phyloP scores from a whole-genome alignment of 1,140 invertebrate species.

The Ctenoplectra terminalis region DNA sequence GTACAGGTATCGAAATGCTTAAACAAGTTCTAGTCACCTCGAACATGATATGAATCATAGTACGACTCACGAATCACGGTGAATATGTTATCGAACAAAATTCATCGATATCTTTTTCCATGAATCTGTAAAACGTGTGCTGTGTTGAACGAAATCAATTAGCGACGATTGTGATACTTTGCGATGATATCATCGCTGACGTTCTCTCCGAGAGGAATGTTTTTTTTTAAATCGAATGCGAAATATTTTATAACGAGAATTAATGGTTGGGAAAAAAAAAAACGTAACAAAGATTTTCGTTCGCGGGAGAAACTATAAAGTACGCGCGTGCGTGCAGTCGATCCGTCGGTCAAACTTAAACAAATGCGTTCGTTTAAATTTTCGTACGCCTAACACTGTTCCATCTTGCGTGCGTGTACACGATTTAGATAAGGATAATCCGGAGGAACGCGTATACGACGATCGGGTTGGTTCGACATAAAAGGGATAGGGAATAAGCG shows the following conservation, averaged over 20 bases:
- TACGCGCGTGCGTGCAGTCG: constrained; percentile 15
- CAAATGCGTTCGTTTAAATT: constrained; percentile 32
- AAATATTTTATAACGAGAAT: not conserved
- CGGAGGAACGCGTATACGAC: not conserved
- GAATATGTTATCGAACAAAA: constrained; percentile 1
- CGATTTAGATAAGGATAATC: constrained; percentile 14
- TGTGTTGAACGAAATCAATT: constrained; percentile 1
- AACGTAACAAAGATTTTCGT: not conserved
- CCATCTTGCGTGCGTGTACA: not conserved
- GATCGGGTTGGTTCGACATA: not conserved
- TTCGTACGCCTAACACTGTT: not conserved
- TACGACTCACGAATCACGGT: constrained; percentile 4
- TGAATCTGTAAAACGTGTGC: not conserved
- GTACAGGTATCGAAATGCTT: not conserved
- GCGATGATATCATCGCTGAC: not conserved
- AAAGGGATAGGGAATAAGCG: not conserved
- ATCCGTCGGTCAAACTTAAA: constrained; percentile 33
- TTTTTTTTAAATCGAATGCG: not conserved
- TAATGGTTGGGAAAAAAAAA: not conserved
- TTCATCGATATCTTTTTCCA: constrained; percentile 2
- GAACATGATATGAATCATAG: constrained; percentile 22
- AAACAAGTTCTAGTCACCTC: not conserved
- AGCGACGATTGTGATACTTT: not conserved
- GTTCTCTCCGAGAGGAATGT: not conserved
- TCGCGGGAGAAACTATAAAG: not conserved